phyloP scores from a whole-genome alignment of 2,797 vertebrate species.

The Danio choprae region DNA sequence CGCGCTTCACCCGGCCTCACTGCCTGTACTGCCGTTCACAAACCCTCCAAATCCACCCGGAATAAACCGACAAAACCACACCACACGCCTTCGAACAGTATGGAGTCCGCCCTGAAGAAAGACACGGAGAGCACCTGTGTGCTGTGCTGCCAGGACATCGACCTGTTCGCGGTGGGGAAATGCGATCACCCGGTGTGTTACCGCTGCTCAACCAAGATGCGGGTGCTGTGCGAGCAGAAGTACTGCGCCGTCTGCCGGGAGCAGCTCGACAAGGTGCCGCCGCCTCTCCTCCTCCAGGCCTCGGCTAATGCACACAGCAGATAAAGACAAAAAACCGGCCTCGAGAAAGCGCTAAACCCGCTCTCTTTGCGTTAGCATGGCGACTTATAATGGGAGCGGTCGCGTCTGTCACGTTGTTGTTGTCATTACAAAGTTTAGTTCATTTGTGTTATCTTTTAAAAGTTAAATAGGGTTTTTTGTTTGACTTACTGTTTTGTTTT shows the following conservation, averaged over 20 bases:
- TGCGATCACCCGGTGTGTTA: conserved; percentile 98
- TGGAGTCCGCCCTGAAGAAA: conserved; percentile 74
- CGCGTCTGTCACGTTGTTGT: neutral
- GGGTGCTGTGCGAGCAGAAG: conserved; percentile 94
- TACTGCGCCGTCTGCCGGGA: conserved; percentile 99
- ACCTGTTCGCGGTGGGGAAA: conserved; percentile 92
- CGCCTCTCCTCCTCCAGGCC: conserved; percentile 31
- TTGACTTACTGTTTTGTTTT: neutral
- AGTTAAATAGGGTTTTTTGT: neutral
- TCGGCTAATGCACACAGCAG: neutral
- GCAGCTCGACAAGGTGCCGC: conserved; percentile 91
- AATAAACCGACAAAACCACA: conserved; percentile 14
- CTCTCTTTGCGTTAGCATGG: neutral
- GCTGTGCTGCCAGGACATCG: conserved; percentile 93
- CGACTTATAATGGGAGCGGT: neutral
- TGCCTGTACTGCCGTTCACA: conserved; percentile 31
- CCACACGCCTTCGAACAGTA: conserved; percentile 48
- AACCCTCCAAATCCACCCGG: conserved; percentile 10
- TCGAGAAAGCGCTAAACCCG: too few species aligned
- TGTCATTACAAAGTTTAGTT: neutral
- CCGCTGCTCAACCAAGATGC: conserved; percentile 97
- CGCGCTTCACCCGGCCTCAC: conserved; percentile 31
- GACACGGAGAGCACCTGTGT: conserved; percentile 87
- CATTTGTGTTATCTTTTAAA: neutral
- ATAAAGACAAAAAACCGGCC: too few species aligned